These are phyloP conservation scores for Parascotia fuliginaria DNA, from an alignment of 2,888 invertebrate species.

Conservation along the genomic window DNA sequence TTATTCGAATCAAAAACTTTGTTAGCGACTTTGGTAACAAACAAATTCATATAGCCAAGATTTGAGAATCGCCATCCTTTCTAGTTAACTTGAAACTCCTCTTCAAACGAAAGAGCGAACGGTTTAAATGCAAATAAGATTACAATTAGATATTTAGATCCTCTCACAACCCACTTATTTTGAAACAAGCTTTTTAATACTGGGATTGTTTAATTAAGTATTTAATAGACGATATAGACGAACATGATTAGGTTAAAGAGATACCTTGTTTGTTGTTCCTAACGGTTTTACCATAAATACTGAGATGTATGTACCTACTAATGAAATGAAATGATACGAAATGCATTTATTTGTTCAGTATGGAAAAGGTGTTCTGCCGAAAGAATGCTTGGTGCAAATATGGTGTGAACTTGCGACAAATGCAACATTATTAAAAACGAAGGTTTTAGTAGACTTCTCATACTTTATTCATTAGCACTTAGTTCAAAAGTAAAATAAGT, in stretches of 20 bases:
- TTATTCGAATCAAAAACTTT: constrained; percentile 45
- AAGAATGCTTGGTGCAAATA: too few relatives aligned
- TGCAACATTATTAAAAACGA: too few relatives aligned
- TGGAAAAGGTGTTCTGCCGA: too few relatives aligned
- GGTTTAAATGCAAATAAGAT: constrained; percentile 70
- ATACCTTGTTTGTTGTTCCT: constrained; percentile 5
- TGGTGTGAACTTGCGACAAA: too few relatives aligned
- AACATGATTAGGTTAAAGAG: constrained; percentile 27
- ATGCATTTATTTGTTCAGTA: too few relatives aligned
- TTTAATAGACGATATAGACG: constrained; percentile 41
- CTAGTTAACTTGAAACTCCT: constrained; percentile 50
- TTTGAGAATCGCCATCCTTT: constrained; percentile 42
- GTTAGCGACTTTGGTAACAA: constrained; percentile 31
- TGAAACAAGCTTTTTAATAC: constrained; percentile 59
- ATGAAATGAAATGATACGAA: too few relatives aligned
- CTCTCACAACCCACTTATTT: constrained; percentile 58
- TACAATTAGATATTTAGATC: constrained; percentile 70
- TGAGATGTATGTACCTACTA: too few relatives aligned
- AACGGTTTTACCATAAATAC: neutral
- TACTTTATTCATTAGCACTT: too few relatives aligned
- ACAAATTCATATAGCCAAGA: constrained; percentile 48
- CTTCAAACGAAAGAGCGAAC: constrained; percentile 49
- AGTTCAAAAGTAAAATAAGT: too few relatives aligned
- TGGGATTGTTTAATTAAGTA: constrained; percentile 54
- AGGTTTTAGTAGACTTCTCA: too few relatives aligned